Evolutionary conservation across 2,888 invertebrate species (phyloP), one percentile per base, ranked within the genome.

Genomic region (Sminthurides aquaticus): DNA sequence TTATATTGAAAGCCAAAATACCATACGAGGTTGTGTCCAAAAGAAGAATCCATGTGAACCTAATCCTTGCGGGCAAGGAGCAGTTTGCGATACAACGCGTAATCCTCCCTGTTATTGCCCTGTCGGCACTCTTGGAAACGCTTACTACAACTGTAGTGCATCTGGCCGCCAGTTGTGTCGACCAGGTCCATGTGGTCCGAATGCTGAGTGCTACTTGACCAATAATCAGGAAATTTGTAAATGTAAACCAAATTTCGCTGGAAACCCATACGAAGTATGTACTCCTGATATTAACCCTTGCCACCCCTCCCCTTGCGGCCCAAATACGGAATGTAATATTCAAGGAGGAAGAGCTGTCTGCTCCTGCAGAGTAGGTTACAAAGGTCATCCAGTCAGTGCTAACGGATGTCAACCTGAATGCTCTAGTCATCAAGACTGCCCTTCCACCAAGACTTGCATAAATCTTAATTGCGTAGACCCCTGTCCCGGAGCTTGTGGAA

Each of bases 41-140:
- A 57, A 26, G 28, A 82, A 84, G 65, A 89, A 91, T 78, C 88
- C 87, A 5, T 92, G 92, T 75, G 87, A 89, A 75, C 89, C 90
- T 1, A 90, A 88, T 76, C 87, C 87, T 3, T 91, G 91, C 75
- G 91, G 91, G 25, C 78, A 80, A 26, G 87, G 87, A 56, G 75
- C 77, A 25, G 70, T 75, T n/a, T 77, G 77, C 65, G 90, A 91
- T 79, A 87, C 89, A 26, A 85, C 86, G 66, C 84, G 87, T 75
- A 83, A 83, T 70, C 91, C 91, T 24, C 85, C 89, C 18, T 94
- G 94, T 79, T 89, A 87, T 78, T 94, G 94, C 77, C 89, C 91
- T n/a, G 86, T 86, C 71, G 86, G 87, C 69, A 86, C 87, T 15
- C 81, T 87, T 67, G 93, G 91, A 73, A 91, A 92, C 81, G 90